Conservation (phyloP, 2,797 vertebrate genomes). For the Cynopterus sphinx region DNA sequence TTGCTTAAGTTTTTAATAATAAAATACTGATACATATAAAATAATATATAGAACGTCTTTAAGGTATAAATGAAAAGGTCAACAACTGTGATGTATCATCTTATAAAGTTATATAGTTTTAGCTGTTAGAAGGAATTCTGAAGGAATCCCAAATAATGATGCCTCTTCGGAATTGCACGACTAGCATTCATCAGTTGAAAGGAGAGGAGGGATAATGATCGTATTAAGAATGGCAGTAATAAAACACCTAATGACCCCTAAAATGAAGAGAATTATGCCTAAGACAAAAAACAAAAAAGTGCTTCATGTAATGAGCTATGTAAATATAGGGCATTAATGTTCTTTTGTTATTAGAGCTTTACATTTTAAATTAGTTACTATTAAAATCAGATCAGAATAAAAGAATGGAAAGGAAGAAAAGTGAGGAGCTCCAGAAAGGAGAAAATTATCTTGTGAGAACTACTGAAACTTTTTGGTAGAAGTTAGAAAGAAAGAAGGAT, state of each 20-base stretch:
- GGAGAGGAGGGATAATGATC: neutral
- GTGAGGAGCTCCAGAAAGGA: neutral
- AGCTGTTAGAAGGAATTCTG: slow-evolving; percentile 20
- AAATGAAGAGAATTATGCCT: slow-evolving; percentile 35
- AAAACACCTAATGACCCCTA: slow-evolving; percentile 7
- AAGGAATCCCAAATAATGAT: neutral
- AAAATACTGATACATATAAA: slow-evolving; percentile 1
- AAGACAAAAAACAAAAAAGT: slow-evolving; percentile 20
- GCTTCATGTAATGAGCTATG: slow-evolving; percentile 27
- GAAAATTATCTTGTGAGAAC: neutral
- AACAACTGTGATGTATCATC: neutral
- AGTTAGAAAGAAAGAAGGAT: neutral
- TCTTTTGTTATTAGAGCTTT: neutral
- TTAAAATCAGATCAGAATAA: neutral
- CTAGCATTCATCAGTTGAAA: slow-evolving; percentile 22
- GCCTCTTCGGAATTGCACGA: slow-evolving; percentile 18
- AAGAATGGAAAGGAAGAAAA: neutral
- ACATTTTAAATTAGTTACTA: slow-evolving; percentile 38
- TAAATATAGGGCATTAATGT: neutral
- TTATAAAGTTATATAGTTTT: slow-evolving; percentile 38
- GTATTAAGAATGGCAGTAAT: slow-evolving; percentile 4
- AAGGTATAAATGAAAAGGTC: slow-evolving; percentile 17
- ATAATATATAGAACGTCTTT: neutral
- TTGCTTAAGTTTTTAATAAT: slow-evolving; percentile 36
- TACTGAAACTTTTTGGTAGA: neutral